A percentile compares a stretch with the other conserved stretches of the same genome.
phyloP scores from a whole-genome alignment of 1,140 invertebrate species.

The Trachymyrmex cornetzi region DNA sequence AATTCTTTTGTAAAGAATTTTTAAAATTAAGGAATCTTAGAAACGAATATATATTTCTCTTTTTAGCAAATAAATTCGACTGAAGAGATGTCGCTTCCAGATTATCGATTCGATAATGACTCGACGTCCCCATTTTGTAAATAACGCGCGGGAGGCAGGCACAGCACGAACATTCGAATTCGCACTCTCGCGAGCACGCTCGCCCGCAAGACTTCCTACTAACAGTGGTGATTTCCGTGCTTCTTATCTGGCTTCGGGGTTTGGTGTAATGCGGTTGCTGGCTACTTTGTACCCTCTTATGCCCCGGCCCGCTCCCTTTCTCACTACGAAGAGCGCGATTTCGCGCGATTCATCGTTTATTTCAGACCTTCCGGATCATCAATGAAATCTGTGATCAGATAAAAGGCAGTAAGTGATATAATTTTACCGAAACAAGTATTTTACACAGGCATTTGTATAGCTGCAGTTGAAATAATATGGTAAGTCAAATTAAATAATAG shows the following conservation, averaged over 20 bases:
- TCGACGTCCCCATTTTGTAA: constrained; percentile 49
- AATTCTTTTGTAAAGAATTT: background rate
- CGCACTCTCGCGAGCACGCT: constrained; percentile 75
- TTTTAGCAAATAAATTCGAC: background rate
- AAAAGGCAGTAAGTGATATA: constrained; percentile 48
- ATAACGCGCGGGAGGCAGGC: constrained; percentile 55
- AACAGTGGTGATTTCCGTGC: constrained; percentile 83
- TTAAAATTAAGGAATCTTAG: background rate
- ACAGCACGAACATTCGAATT: constrained; percentile 68
- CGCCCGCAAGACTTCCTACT: constrained; percentile 79
- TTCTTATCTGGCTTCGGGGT: constrained; percentile 84
- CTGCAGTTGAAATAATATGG: constrained; percentile 42
- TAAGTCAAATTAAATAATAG: constrained; percentile 28
- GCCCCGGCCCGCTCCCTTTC: constrained; percentile 39
- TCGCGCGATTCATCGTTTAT: constrained; percentile 77
- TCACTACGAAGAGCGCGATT: constrained; percentile 63
- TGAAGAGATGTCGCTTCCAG: constrained; percentile 19
- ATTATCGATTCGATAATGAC: constrained; percentile 63
- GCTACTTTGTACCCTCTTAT: constrained; percentile 83
- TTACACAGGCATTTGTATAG: constrained; percentile 24
- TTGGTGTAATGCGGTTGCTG: constrained; percentile 87
- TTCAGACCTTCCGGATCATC: constrained; percentile 78
- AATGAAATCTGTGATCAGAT: constrained; percentile 66
- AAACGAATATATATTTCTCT: background rate
- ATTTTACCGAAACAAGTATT: constrained; percentile 19